Percentiles rank a stretch among this genome's conserved stretches.
Conservation (phyloP, 2,888 invertebrate species). For the Proisotoma minuta region DNA sequence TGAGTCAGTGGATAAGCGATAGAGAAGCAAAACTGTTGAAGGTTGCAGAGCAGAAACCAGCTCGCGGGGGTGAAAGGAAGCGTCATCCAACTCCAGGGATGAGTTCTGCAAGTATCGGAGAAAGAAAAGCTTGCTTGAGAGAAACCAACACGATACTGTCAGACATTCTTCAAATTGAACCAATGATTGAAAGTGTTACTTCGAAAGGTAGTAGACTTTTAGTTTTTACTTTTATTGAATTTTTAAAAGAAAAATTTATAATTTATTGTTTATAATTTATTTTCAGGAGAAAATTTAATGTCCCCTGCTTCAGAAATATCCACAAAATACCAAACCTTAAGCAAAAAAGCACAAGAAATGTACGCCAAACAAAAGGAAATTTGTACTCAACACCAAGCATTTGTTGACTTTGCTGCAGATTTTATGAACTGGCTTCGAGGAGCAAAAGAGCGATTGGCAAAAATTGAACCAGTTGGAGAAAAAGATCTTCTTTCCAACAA, state of each 20-base stretch:
- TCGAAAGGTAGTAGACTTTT: too few relatives aligned
- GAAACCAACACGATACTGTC: constrained; percentile 92
- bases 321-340: constrained; percentile 80
- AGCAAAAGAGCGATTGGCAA: constrained; percentile 82
- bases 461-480: constrained; percentile 88
- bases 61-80: constrained; percentile 59
- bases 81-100: constrained; percentile 61
- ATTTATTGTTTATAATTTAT: too few relatives aligned
- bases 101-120: constrained; percentile 73
- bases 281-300: constrained; percentile 77
- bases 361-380: constrained; percentile 84
- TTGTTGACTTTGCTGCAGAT: constrained; percentile 85
- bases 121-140: constrained; percentile 79
- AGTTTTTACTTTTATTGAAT: too few relatives aligned
- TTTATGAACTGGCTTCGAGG: constrained; percentile 87
- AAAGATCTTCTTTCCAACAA: constrained; percentile 82
- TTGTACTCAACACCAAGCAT: constrained; percentile 76
- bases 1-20: constrained; percentile 91
- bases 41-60: constrained; percentile 67
- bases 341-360: constrained; percentile 82
- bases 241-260: too few relatives aligned
- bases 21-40: constrained; percentile 86
- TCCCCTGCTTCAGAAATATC: constrained; percentile 88
- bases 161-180: constrained; percentile 93
- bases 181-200: constrained; percentile 92